phyloP scores from a whole-genome alignment of 1,140 invertebrate genomes.

The Linepithema humile region DNA sequence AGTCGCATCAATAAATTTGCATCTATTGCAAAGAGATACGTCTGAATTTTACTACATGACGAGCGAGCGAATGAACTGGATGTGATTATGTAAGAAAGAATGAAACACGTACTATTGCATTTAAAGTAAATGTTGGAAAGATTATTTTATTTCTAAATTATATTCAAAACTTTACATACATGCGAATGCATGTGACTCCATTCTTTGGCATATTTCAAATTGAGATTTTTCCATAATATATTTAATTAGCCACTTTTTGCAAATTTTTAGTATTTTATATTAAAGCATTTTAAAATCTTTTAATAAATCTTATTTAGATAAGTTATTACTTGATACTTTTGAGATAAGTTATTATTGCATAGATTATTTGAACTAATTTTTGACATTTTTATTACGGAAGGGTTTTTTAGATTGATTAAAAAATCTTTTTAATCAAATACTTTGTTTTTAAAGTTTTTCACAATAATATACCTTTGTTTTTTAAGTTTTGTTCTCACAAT shows the following conservation, averaged over 20 bases:
- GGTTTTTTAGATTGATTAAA: not conserved
- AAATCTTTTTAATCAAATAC: not conserved
- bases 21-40: not conserved
- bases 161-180: not conserved
- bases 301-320: not conserved
- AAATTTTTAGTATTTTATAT: not conserved
- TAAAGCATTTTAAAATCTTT: not conserved
- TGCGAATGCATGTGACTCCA: not conserved
- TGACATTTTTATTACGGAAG: not conserved
- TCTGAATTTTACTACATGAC: not conserved
- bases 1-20: conserved; percentile 42
- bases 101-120: not conserved
- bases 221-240: not conserved
- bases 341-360: not conserved
- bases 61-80: conserved; percentile 26
- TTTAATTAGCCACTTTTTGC: not conserved
- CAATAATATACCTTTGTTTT: not conserved
- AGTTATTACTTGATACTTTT: not conserved
- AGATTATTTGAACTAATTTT: not conserved
- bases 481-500: too few species aligned
- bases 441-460: not conserved
- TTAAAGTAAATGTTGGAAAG: not conserved
- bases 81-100: not conserved
- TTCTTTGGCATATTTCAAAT: not conserved
- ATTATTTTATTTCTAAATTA: conserved; percentile 3